Percentiles rank a stretch among this genome's conserved stretches.
Conservation (phyloP, 1,140 invertebrate species). For the Aplysia californica region DNA sequence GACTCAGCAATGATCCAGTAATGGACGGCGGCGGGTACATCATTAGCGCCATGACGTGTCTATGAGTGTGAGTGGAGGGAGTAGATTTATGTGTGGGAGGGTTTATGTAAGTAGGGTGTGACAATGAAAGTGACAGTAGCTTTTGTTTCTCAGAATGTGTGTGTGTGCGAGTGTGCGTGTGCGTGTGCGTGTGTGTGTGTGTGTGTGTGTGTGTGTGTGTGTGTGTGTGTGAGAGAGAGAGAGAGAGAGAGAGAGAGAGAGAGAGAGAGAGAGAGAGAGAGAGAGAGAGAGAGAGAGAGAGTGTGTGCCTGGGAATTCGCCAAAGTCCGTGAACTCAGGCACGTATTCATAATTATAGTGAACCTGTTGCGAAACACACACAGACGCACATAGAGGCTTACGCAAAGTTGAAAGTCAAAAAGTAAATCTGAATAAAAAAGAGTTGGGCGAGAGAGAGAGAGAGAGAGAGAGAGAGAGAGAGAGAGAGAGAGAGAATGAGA, state of each 20-base stretch:
- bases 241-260: not conserved
- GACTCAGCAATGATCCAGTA: no score
- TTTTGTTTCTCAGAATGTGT: no score
- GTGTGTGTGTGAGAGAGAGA: not conserved
- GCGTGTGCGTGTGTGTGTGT: not conserved
- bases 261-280: not conserved
- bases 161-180: no score
- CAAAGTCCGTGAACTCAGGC: not conserved
- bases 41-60: no score
- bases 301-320: not conserved
- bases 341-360: not conserved
- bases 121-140: no score
- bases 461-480: not conserved
- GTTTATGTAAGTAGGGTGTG: no score
- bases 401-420: not conserved
- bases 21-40: no score
- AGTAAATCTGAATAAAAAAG: not conserved
- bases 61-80: no score
- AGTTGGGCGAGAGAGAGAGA: not conserved
- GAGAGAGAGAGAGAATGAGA: not conserved
- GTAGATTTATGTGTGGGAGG: no score
- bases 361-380: not conserved
- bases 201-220: not conserved
- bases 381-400: not conserved
- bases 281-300: not conserved